Conservation (phyloP, 1,140 invertebrate species). For the Aphaenogaster floridana region DNA sequence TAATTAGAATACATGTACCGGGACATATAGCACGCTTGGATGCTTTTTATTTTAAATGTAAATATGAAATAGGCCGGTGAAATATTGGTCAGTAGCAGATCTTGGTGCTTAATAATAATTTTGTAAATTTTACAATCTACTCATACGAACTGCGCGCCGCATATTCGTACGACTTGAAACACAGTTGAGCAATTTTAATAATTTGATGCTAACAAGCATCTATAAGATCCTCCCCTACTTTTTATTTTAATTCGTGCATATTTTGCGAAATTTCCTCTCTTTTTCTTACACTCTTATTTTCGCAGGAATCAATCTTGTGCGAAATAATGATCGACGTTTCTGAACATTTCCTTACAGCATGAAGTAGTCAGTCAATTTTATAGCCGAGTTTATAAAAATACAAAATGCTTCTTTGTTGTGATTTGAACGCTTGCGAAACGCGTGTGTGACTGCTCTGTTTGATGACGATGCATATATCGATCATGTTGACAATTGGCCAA, state of each 20-base stretch:
- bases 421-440: slow-evolving; percentile 13
- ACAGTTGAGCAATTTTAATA: no score
- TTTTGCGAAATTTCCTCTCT: not conserved
- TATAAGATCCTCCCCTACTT: not conserved
- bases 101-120: no score
- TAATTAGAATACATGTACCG: not conserved
- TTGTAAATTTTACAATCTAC: no score
- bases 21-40: not conserved
- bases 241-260: slow-evolving; percentile 15
- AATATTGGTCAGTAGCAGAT: no score
- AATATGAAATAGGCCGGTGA: no score
- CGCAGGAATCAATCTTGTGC: not conserved
- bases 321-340: not conserved
- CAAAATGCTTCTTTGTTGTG: not conserved
- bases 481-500: slow-evolving; percentile 53
- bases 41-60: slow-evolving; percentile 13
- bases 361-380: not conserved
- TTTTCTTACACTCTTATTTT: not conserved
- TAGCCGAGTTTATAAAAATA: slow-evolving; percentile 9
- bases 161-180: no score
- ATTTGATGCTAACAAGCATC: no score
- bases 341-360: not conserved
- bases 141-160: no score
- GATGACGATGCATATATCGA: slow-evolving; percentile 14
- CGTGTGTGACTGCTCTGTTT: slow-evolving; percentile 7